Evolutionary conservation across 2,888 invertebrate genomes (phyloP), one percentile per base, ranked within the genome.

Genomic region (Nudaria mundana): DNA sequence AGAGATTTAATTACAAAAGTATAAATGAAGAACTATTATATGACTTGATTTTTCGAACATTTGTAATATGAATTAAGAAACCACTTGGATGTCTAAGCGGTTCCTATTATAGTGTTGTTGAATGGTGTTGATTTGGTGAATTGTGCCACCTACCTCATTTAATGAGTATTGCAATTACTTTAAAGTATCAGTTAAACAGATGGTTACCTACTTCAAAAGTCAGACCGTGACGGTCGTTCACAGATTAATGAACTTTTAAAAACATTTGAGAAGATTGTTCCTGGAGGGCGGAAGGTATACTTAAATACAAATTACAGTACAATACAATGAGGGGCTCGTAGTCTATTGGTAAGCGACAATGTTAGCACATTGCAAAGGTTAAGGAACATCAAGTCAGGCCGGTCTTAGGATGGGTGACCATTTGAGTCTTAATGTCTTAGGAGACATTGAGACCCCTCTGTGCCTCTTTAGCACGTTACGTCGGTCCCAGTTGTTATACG

Each of bases 1-100:
- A n/a, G 5, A 24, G 36, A 54, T 54, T 61, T 58, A 58, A 58
- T 58, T 58, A 57, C 30, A 43, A 31, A 12, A 34, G 33, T 40
- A 48, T 57, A 50, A 53, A 57, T 50, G 45, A 48, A 24, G 24
- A n/a, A 24, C 29, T 23, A 33, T 30, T 41, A 11, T 50, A 35
- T 24, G 29, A 30, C 30, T 22, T 25, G 12, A 26, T 18, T 34
- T 16, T 25, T n/a, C n/a, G 34, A 13, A n/a, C 23, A 30, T 39
- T 13, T 39, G 23, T 22, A 26, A 16, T 26, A 11, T 18, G 13
- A 20, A 25, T 35, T 40, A 26, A 4, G 40, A 35, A 34, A 40
- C 14, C 18, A n/a, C n/a, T n/a, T n/a, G n/a, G n/a, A n/a, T n/a
- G 8, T 6, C 8, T 20, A 16, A 12, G 14, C 28, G 23, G n/a